phyloP scores from a whole-genome alignment of 2,797 vertebrate genomes.

The Macrochelys suwanniensis region DNA sequence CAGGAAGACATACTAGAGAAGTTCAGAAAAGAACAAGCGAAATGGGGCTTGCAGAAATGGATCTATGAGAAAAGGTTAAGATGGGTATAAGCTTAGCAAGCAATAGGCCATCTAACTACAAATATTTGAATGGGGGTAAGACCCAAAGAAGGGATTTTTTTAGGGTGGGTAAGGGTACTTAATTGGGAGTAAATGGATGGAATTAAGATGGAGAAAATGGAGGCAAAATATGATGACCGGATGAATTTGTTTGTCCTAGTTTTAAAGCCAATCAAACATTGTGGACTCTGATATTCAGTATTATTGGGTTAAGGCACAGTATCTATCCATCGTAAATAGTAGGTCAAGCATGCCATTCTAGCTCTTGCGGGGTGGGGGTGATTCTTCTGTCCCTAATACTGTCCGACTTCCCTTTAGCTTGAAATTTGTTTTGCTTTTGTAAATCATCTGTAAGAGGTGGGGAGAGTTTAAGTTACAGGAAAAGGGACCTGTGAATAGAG shows the following conservation, averaged over 20 bases:
- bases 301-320: background rate
- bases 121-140: too few species aligned
- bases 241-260: background rate
- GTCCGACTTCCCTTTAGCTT: background rate
- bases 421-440: background rate
- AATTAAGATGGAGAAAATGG: background rate
- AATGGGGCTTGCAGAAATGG: too few species aligned
- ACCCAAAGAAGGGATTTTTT: too few species aligned
- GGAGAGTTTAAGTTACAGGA: background rate
- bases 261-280: background rate
- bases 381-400: background rate
- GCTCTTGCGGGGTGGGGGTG: background rate
- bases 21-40: too few species aligned
- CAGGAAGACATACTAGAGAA: too few species aligned
- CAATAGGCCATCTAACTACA: too few species aligned
- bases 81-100: too few species aligned
- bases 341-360: background rate
- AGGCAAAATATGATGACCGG: background rate
- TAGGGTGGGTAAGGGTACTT: too few species aligned
- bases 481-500: background rate
- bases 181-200: too few species aligned
- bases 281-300: background rate
- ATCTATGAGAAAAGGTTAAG: too few species aligned
- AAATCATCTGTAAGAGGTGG: background rate
- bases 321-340: background rate